Conservation (phyloP, 2,888 invertebrate species). For the Altica lythri region DNA sequence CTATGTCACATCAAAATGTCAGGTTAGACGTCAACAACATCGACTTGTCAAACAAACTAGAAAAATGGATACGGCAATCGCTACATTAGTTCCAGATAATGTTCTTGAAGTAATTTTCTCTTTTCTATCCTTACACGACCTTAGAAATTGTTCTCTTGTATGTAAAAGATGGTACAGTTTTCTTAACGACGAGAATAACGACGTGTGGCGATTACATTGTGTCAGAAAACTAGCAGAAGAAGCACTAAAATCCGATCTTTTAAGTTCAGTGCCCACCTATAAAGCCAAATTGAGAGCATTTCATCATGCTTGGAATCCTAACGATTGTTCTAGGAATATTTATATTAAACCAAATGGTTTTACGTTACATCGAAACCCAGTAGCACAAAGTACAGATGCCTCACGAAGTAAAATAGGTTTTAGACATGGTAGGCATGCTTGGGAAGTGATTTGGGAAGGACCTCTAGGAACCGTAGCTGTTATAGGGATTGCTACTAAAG, state of each 20-base stretch:
- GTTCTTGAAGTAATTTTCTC: conserved; percentile 90
- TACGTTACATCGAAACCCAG: conserved; percentile 96
- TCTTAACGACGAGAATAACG: conserved; percentile 90
- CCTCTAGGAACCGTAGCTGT: conserved; percentile 98
- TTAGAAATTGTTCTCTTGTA: conserved; percentile 87
- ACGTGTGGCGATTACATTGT: conserved; percentile 93
- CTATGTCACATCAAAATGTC: no score
- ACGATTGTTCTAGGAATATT: conserved; percentile 96
- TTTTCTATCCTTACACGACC: conserved; percentile 83
- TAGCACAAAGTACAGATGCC: conserved; percentile 98
- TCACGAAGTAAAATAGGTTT: conserved; percentile 64
- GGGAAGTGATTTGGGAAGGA: conserved; percentile 99
- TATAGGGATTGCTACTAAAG: conserved; percentile 92
- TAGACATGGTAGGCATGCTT: conserved; percentile 89
- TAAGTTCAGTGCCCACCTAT: conserved; percentile 85
- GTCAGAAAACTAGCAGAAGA: conserved; percentile 84
- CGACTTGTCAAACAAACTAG: conserved; percentile 30
- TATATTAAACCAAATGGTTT: conserved; percentile 97
- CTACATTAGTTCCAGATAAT: conserved; percentile 73
- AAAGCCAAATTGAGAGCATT: conserved; percentile 93
- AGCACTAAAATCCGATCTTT: conserved; percentile 86
- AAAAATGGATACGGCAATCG: conserved; percentile 63
- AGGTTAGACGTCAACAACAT: conserved; percentile 15
- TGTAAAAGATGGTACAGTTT: conserved; percentile 93
- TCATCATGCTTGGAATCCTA: conserved; percentile 95